Evolutionary conservation across 2,113 vertebrate species (phyloP).

Genomic region (Anhinga anhinga): DNA sequence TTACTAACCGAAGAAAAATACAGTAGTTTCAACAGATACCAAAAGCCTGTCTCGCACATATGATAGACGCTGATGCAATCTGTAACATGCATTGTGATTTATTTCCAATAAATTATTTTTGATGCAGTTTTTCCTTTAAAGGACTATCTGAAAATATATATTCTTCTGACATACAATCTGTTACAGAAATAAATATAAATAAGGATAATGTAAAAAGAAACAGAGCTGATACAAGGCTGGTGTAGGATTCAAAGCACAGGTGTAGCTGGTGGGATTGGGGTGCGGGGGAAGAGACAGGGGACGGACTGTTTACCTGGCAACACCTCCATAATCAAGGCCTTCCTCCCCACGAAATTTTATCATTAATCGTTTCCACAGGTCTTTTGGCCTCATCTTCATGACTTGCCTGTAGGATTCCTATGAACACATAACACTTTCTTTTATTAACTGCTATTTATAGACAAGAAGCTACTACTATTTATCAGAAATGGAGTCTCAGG

Average conservation of each 20-base stretch:
- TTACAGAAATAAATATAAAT: not conserved
- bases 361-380: conserved; percentile 98
- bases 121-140: not conserved
- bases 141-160: not conserved
- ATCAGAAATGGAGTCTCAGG: not conserved
- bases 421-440: not conserved
- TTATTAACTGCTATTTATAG: not conserved
- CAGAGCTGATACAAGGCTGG: not conserved
- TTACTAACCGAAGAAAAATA: not conserved
- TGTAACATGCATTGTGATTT: not conserved
- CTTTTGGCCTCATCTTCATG: conserved; percentile 99
- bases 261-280: not conserved
- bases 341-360: conserved; percentile 99
- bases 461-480: not conserved
- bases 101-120: not conserved
- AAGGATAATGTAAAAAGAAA: not conserved
- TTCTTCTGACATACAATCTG: not conserved
- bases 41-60: not conserved
- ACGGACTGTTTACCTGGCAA: conserved; percentile 85
- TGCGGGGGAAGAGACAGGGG: not conserved
- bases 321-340: conserved; percentile 96
- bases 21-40: not conserved
- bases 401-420: conserved; percentile 98
- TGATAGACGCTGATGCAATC: not conserved
- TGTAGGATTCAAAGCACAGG: not conserved